Conservation (phyloP, 1,140 invertebrate species). For the Hormaphis cornu region DNA sequence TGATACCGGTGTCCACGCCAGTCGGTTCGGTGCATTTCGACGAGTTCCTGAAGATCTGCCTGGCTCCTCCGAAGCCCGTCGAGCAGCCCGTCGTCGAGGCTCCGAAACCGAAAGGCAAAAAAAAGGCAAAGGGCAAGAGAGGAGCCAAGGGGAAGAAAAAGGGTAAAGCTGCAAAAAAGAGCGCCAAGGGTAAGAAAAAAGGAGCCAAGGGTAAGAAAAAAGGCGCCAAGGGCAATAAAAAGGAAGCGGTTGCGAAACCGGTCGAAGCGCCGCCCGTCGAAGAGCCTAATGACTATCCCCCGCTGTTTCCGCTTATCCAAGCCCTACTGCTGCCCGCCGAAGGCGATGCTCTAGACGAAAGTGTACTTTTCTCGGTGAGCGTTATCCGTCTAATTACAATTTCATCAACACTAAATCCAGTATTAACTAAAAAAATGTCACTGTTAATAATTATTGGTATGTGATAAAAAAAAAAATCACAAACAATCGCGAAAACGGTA, state of each 20-base stretch:
- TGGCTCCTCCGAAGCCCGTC: neutral
- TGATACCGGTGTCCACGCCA: neutral
- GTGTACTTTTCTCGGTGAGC: neutral
- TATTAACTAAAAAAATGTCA: neutral
- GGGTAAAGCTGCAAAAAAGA: neutral
- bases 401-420: neutral
- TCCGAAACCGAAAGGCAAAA: neutral
- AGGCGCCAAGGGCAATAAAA: neutral
- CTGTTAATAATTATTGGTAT: no score
- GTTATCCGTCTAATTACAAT: neutral
- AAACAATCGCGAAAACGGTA: no score
- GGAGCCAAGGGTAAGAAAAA: neutral
- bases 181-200: neutral
- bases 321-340: neutral
- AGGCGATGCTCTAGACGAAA: neutral
- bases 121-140: neutral
- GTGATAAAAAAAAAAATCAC: no score
- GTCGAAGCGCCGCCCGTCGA: neutral
- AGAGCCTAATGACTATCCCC: neutral
- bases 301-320: neutral
- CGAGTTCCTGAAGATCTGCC: neutral
- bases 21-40: conserved; percentile 11
- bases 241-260: neutral
- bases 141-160: neutral
- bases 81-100: neutral